Conservation (phyloP, 2,888 invertebrate species). For the Lasioglossum zephyrum region DNA sequence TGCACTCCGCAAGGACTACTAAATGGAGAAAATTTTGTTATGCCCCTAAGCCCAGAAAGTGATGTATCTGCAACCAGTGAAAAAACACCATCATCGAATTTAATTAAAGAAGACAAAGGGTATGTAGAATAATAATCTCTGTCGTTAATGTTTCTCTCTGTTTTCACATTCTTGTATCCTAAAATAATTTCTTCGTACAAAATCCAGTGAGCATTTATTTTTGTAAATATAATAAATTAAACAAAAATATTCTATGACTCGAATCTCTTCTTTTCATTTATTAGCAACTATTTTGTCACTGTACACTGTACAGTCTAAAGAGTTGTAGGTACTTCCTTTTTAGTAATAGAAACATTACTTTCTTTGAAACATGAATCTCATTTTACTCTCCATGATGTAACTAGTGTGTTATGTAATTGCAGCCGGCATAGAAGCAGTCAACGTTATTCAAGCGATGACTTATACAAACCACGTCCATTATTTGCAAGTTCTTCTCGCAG, state of each 20-base stretch:
- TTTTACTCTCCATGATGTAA: slow-evolving; percentile 30
- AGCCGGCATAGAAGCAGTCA: slow-evolving; percentile 84
- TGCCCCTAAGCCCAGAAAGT: slow-evolving; percentile 84
- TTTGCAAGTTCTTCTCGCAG: slow-evolving; percentile 85
- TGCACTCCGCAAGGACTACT: slow-evolving; percentile 71
- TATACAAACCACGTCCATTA: slow-evolving; percentile 89
- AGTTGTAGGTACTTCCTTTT: slow-evolving; percentile 14
- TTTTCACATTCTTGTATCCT: neutral
- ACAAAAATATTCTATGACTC: slow-evolving; percentile 7
- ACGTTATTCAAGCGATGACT: slow-evolving; percentile 89
- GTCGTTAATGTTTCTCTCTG: neutral
- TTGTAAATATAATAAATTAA: slow-evolving; percentile 19
- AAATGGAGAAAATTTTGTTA: slow-evolving; percentile 82
- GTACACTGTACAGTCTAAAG: slow-evolving; percentile 2
- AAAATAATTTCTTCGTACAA: neutral
- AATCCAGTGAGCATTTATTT: neutral
- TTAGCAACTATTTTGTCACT: neutral
- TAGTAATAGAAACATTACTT: neutral
- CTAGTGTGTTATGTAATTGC: slow-evolving; percentile 62
- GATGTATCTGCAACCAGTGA: slow-evolving; percentile 83
- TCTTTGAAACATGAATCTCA: slow-evolving; percentile 16
- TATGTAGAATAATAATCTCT: slow-evolving; percentile 59
- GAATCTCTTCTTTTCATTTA: slow-evolving; percentile 10
- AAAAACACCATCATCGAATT: slow-evolving; percentile 73
- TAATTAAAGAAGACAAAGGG: slow-evolving; percentile 81